phyloP scores from a whole-genome alignment of 2,797 vertebrate species.

The Oryzias dopingdopingensis region DNA sequence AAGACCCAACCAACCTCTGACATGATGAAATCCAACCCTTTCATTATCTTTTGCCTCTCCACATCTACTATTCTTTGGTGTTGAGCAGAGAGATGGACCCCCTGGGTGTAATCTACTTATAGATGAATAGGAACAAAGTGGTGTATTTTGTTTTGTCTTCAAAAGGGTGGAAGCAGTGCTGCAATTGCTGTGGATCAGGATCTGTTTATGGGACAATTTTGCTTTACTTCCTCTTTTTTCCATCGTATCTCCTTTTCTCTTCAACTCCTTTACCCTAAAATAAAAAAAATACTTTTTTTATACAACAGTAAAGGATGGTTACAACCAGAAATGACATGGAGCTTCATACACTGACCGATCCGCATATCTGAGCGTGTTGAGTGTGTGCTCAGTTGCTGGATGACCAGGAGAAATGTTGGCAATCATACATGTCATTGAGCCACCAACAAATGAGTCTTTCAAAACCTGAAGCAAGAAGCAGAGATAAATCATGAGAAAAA shows the following conservation, averaged over 20 bases:
- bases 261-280: conserved; percentile 89
- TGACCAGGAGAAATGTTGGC: conserved; percentile 90
- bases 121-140: conserved; percentile 9
- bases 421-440: conserved; percentile 94
- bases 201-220: conserved; percentile 70
- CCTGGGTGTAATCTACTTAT: conserved; percentile 32
- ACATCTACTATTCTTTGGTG: conserved; percentile 58
- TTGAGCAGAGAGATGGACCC: conserved; percentile 69
- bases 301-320: background rate
- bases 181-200: conserved; percentile 57
- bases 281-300: background rate
- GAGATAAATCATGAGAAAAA: background rate
- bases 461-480: conserved; percentile 77
- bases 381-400: conserved; percentile 86
- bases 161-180: conserved; percentile 60
- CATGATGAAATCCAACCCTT: conserved; percentile 46
- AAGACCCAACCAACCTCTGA: conserved; percentile 51
- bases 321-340: background rate
- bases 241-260: conserved; percentile 62
- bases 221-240: conserved; percentile 50
- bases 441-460: conserved; percentile 90
- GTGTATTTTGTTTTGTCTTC: conserved; percentile 61
- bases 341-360: conserved; percentile 79
- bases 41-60: background rate
- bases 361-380: conserved; percentile 90